Evolutionary conservation across 2,797 vertebrate genomes (phyloP).

Genomic region (Danio tinwini): DNA sequence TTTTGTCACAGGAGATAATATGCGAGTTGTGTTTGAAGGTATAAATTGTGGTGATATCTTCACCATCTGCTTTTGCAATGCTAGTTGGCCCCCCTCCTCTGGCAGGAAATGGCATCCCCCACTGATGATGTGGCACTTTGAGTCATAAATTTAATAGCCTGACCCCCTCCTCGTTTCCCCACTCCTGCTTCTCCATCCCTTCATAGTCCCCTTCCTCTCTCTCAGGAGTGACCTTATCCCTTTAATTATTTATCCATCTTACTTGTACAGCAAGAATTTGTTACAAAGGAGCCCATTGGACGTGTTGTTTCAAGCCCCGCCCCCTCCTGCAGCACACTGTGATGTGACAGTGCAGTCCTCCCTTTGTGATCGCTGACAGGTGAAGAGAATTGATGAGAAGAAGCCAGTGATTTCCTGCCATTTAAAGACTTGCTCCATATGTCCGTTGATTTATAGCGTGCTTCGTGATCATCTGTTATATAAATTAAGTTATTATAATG

Average conservation of each 20-base stretch:
- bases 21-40: constrained; percentile 46
- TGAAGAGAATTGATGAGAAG: constrained; percentile 58
- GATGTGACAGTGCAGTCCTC: constrained; percentile 44
- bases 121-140: constrained; percentile 77
- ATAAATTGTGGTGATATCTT: constrained; percentile 65
- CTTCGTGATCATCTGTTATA: constrained; percentile 70
- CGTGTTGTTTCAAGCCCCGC: constrained; percentile 15
- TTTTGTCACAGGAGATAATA: constrained; percentile 13
- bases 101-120: constrained; percentile 76
- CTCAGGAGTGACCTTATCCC: constrained; percentile 56
- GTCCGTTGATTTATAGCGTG: constrained; percentile 67
- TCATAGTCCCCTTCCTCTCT: constrained; percentile 46
- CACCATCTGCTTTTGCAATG: constrained; percentile 67
- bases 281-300: constrained; percentile 44
- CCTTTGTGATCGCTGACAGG: constrained; percentile 52
- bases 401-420: constrained; percentile 65
- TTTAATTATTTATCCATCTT: constrained; percentile 62
- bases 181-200: constrained; percentile 49
- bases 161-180: constrained; percentile 43
- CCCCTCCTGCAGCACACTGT: constrained; percentile 26
- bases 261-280: constrained; percentile 47
- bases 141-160: constrained; percentile 71
- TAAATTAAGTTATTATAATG: constrained; percentile 73
- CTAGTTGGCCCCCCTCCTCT: constrained; percentile 62
- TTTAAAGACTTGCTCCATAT: constrained; percentile 64